Evolutionary conservation across 1,140 invertebrate species (phyloP).

Genomic region (Branchinecta lindahli): DNA sequence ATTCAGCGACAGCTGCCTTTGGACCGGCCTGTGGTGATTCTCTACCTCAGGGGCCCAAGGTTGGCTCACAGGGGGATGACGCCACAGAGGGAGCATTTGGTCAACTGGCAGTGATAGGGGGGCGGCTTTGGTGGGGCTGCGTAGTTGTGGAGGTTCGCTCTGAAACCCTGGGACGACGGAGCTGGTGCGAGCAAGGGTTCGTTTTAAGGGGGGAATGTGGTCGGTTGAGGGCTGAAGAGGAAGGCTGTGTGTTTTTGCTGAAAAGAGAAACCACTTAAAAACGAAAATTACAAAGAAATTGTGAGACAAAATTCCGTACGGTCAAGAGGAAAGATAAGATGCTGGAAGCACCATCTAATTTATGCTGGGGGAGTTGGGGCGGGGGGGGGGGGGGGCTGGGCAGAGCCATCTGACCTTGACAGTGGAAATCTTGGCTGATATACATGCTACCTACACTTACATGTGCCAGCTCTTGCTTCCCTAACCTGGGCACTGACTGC

Average conservation of each 20-base stretch:
- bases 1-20: constrained; percentile 63
- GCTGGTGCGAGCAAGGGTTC: constrained; percentile 18
- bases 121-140: constrained; percentile 11
- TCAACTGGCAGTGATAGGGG: neutral
- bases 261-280: constrained; percentile 1
- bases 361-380: too few relatives aligned
- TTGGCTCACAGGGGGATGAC: constrained; percentile 24
- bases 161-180: constrained; percentile 9
- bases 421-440: too few relatives aligned
- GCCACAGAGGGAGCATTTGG: constrained; percentile 21
- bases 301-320: too few relatives aligned
- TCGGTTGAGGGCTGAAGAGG: constrained; percentile 14
- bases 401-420: too few relatives aligned
- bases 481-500: too few relatives aligned
- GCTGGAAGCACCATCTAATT: too few relatives aligned
- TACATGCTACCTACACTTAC: too few relatives aligned
- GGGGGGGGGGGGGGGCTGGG: too few relatives aligned
- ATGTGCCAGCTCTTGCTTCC: too few relatives aligned
- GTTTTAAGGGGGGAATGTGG: constrained; percentile 2
- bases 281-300: neutral
- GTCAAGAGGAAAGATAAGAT: too few relatives aligned
- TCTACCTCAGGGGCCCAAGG: constrained; percentile 22
- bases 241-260: constrained; percentile 25
- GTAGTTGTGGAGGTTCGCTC: constrained; percentile 18
- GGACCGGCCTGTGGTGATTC: constrained; percentile 60